Base-by-base conservation (phyloP, 2,113 vertebrate species). In the Scopus umbretta region DNA sequence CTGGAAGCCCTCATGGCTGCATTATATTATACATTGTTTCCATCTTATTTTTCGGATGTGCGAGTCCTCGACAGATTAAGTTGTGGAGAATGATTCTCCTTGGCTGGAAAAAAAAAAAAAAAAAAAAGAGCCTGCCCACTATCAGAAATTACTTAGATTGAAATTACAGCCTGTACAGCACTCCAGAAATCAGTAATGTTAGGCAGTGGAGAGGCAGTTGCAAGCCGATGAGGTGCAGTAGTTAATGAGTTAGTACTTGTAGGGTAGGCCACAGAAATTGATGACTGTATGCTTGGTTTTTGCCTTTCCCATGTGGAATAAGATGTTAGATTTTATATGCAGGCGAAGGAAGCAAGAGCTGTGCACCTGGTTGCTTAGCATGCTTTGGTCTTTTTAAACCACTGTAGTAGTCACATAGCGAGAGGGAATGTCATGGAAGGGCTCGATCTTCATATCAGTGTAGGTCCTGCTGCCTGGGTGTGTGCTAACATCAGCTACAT, bases 361-460 rank as follows among this genome's bases (percentile, higher is more conserved):
- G 21, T 25, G 40, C 40, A 30, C 40, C 10, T 50, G 38, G 19
- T 82, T 81, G 25, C 59, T 72, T 70, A 71, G 15, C 55, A 43
- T 10, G 13, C 21, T 56, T 52, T 68, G 26, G 7, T 47, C 30
- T 61, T 93, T 56, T 68, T 43, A 71, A 80, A 63, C 5, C 16
- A 47, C 9, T 15, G 4, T 59, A 42, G 32, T 25, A 52, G 25
- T 78, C 14, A 47, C 18, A 6, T 3, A 40, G 30, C 0, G 7
- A 75, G 32, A 68, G 12, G 11, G 43, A 76, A 58, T 76, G n/a
- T 58, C 25, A 40, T 70, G 42, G 56, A 55, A 32, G 22, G 25
- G 36, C 5, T 92, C 0, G 1, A 1, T 32, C 27, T 92, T 47
- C 2, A 0, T 29, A 32, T 15, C 23, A 9, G 2, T 66, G 30